These are phyloP conservation scores for Esox lucius DNA, from an alignment of 2,797 vertebrate genomes.

Conservation along the genomic window DNA sequence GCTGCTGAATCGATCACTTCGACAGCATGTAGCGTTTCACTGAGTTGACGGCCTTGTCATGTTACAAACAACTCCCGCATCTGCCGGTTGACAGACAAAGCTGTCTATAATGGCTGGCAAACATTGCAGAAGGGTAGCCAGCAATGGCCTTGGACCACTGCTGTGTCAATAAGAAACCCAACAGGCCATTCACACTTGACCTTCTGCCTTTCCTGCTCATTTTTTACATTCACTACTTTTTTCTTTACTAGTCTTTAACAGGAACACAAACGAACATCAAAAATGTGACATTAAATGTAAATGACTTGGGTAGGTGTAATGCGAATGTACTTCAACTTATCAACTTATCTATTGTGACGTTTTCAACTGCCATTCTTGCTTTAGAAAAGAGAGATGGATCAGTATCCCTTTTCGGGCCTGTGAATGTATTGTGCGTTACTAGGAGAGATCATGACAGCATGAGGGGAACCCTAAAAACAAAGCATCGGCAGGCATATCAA, in stretches of 20 bases:
- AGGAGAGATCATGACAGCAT: conserved; percentile 39
- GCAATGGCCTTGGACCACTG: neutral
- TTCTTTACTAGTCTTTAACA: neutral
- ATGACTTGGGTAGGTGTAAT: neutral
- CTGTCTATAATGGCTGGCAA: neutral
- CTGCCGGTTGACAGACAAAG: neutral
- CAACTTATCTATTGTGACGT: neutral
- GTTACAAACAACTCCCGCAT: neutral
- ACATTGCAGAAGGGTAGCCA: neutral
- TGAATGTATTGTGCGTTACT: neutral
- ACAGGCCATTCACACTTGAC: neutral
- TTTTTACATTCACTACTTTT: neutral
- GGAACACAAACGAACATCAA: neutral
- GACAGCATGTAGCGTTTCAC: neutral
- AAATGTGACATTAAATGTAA: neutral
- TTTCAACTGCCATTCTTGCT: neutral
- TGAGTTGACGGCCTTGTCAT: neutral
- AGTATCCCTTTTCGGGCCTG: neutral
- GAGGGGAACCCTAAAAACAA: conserved; percentile 39
- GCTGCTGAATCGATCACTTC: neutral
- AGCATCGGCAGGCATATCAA: neutral
- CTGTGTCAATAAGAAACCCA: neutral
- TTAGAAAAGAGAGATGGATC: neutral
- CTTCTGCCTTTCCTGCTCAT: neutral
- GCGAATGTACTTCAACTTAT: neutral